Evolutionary conservation across 2,888 invertebrate genomes (phyloP).

Genomic region (Endotricha flammealis): DNA sequence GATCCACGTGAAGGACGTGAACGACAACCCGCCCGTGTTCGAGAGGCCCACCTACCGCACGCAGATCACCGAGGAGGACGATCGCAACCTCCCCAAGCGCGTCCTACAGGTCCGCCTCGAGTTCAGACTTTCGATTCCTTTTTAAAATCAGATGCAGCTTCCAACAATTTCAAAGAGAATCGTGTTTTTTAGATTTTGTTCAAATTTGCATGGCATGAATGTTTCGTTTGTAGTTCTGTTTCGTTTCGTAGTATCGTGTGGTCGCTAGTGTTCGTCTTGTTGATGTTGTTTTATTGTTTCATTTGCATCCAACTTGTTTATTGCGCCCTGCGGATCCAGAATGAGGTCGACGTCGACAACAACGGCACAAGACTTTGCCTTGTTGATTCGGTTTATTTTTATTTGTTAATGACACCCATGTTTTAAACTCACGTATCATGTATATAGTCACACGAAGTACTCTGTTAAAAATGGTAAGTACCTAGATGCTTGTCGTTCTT

Average conservation of each 20-base stretch:
- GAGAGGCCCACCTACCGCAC: constrained; percentile 96
- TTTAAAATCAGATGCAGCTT: constrained; percentile 26
- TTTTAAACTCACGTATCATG: too few species aligned
- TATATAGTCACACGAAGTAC: too few species aligned
- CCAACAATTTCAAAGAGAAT: constrained; percentile 40
- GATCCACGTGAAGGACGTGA: constrained; percentile 98
- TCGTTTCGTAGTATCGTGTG: constrained; percentile 43
- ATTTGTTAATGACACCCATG: too few species aligned
- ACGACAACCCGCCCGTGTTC: constrained; percentile 98
- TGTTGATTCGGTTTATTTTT: background rate
- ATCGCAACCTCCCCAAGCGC: constrained; percentile 94
- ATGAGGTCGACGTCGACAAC: constrained; percentile 23
- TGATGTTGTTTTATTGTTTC: constrained; percentile 37
- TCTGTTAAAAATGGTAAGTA: too few species aligned
- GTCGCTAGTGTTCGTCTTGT: constrained; percentile 53
- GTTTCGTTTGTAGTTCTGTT: constrained; percentile 50
- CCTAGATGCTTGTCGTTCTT: too few species aligned
- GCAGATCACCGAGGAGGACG: constrained; percentile 97
- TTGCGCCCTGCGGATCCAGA: constrained; percentile 37
- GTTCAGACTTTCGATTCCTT: constrained; percentile 64
- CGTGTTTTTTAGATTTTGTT: constrained; percentile 37
- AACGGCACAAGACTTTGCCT: too few species aligned
- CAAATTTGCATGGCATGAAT: constrained; percentile 67
- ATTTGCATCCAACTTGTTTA: constrained; percentile 44
- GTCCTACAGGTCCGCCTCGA: constrained; percentile 87